Percentiles rank a stretch among this genome's conserved stretches.
Conservation (phyloP, 2,797 vertebrate genomes). For the Alouatta caraya region DNA sequence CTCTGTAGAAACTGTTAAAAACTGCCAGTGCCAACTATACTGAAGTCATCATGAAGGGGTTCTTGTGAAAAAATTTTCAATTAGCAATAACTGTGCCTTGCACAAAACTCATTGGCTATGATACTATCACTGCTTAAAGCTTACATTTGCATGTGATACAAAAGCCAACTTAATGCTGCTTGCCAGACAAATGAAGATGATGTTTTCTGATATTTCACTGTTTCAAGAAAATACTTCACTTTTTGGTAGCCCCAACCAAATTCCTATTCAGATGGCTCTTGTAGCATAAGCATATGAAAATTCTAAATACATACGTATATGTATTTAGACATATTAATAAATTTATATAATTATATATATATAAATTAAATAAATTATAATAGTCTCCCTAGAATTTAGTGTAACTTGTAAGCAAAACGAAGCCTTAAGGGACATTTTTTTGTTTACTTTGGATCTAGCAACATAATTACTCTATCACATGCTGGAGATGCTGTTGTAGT, state of each 20-base stretch:
- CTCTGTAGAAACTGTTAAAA: not conserved
- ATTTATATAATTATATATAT: not conserved
- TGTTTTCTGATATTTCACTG: constrained; percentile 17
- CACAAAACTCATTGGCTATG: not conserved
- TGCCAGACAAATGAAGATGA: not conserved
- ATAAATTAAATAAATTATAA: not conserved
- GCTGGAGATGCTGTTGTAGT: not conserved
- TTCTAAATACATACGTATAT: not conserved
- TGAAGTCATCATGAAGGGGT: not conserved
- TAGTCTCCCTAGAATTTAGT: not conserved
- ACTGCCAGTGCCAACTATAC: not conserved
- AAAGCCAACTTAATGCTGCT: constrained; percentile 8
- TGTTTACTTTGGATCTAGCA: not conserved
- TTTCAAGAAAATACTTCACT: constrained; percentile 8
- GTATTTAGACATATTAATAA: too few species aligned
- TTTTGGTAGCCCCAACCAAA: constrained; percentile 15
- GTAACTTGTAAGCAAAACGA: not conserved
- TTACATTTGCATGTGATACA: not conserved
- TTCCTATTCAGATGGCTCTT: constrained; percentile 16
- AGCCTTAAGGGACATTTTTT: not conserved
- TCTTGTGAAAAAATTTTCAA: not conserved
- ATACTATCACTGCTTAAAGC: not conserved
- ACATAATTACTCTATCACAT: not conserved
- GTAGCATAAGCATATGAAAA: not conserved
- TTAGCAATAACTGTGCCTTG: not conserved